phyloP scores from a whole-genome alignment of 2,113 vertebrate species.

The Carassius gibelio region DNA sequence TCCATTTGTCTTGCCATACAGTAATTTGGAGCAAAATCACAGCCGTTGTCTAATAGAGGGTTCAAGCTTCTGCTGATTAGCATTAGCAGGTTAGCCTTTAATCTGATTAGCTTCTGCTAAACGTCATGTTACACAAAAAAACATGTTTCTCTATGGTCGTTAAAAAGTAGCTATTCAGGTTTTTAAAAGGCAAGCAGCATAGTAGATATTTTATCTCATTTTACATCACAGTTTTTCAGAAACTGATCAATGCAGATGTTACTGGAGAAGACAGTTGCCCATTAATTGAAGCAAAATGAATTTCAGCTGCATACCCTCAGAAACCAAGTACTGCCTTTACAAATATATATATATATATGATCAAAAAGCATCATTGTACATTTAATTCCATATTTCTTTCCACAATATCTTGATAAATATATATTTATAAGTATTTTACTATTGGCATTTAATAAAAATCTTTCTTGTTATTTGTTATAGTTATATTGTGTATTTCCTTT shows the following conservation, averaged over 20 bases:
- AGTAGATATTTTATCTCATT: neutral
- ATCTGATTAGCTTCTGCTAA: neutral
- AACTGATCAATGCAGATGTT: neutral
- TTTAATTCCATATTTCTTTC: neutral
- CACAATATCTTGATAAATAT: neutral
- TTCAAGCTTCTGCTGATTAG: neutral
- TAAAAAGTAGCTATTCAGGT: neutral
- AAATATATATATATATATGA: too few species aligned
- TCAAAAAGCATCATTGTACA: neutral
- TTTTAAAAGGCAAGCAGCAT: neutral
- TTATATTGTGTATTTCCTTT: too few species aligned
- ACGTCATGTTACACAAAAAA: neutral
- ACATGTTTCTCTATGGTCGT: neutral
- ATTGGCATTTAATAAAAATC: too few species aligned
- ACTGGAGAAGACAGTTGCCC: neutral
- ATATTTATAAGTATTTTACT: neutral
- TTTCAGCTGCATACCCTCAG: neutral
- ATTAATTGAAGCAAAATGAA: neutral
- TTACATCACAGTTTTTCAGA: neutral
- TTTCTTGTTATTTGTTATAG: too few species aligned
- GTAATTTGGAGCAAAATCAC: neutral
- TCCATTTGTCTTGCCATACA: neutral
- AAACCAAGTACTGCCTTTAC: neutral
- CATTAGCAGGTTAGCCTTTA: neutral
- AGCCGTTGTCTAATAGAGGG: neutral